Evolutionary conservation across 53 echinoderm and acorn worm species (phyloP).

Genomic region (Stichopus horrens): DNA sequence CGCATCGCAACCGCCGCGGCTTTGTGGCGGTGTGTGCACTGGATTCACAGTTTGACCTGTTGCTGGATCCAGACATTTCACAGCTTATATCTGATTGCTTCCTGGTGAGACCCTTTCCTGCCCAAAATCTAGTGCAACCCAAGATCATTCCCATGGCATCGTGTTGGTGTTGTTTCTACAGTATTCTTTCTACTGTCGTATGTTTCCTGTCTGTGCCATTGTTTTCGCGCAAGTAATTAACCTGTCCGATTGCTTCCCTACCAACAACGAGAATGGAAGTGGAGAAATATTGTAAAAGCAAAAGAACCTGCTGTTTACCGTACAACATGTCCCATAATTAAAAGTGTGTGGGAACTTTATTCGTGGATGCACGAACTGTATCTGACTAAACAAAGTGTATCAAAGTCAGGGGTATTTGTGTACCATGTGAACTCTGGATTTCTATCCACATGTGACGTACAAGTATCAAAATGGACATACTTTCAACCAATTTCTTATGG

Average conservation of each 20-base stretch:
- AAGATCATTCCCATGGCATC: conserved; percentile 29
- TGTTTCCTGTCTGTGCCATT: conserved; percentile 17
- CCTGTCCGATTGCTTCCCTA: conserved; percentile 16
- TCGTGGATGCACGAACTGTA: no score
- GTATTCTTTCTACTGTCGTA: not conserved
- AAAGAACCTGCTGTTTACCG: not conserved
- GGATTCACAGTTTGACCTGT: conserved; percentile 13
- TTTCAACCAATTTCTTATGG: no score
- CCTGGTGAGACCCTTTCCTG: conserved; percentile 43
- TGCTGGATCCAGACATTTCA: conserved; percentile 5
- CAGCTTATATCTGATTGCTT: conserved; percentile 29
- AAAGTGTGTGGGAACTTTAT: not conserved
- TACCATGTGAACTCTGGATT: no score
- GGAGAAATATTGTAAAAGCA: not conserved
- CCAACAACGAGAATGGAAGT: not conserved
- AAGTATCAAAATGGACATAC: no score
- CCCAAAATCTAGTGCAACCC: not conserved
- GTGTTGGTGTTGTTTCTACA: not conserved
- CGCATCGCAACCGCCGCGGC: no score
- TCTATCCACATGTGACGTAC: no score
- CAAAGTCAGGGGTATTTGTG: no score
- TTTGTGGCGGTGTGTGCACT: no score
- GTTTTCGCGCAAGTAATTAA: conserved; percentile 28
- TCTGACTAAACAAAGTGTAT: no score
- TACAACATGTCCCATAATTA: not conserved